Evolutionary conservation across 2,113 vertebrate genomes (phyloP).

Genomic region (Corydoras maculifer): DNA sequence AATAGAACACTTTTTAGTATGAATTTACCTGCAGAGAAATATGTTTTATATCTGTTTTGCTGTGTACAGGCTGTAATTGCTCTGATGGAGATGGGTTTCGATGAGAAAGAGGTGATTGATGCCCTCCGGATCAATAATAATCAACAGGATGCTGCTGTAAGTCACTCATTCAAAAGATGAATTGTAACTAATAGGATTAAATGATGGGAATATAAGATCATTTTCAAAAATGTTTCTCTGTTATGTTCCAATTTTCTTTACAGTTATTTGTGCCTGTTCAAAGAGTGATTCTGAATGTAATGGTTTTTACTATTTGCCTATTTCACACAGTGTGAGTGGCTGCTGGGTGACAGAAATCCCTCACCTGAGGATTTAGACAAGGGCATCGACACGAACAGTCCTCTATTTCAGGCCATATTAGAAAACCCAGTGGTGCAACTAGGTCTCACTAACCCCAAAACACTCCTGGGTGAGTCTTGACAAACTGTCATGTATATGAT

Average conservation of each 20-base stretch:
- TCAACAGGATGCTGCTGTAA: conserved; percentile 89
- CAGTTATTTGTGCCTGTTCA: too few species aligned
- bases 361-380: conserved; percentile 92
- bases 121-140: conserved; percentile 94
- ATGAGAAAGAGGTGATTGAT: conserved; percentile 91
- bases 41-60: conserved; percentile 3
- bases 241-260: too few species aligned
- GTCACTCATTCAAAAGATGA: conserved; percentile 47
- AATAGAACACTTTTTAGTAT: too few species aligned
- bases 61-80: conserved; percentile 79
- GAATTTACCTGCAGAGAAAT: too few species aligned
- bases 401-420: conserved; percentile 94
- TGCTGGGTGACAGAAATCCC: conserved; percentile 92
- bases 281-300: too few species aligned
- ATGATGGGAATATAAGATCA: too few species aligned
- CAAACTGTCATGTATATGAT: conserved; percentile 2
- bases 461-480: conserved; percentile 74
- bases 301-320: too few species aligned
- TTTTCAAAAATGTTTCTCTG: too few species aligned
- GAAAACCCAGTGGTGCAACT: conserved; percentile 96
- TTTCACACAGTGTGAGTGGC: conserved; percentile 85
- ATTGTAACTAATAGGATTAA: too few species aligned
- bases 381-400: conserved; percentile 88
- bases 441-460: conserved; percentile 93
- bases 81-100: conserved; percentile 98